phyloP scores from a whole-genome alignment of 2,113 vertebrate genomes.

The Menidia beryllina region DNA sequence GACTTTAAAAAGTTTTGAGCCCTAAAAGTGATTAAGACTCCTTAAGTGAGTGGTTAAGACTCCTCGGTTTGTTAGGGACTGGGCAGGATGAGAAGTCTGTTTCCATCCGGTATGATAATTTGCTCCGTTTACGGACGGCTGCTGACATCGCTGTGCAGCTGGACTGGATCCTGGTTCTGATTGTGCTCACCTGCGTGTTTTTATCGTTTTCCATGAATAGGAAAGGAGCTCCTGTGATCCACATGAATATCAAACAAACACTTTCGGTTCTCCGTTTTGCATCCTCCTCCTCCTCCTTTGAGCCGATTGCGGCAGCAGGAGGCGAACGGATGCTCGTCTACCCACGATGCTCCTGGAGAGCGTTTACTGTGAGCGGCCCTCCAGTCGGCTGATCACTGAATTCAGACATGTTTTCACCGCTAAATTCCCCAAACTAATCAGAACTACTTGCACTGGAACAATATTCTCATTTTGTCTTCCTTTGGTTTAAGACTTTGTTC shows the following conservation, averaged over 20 bases:
- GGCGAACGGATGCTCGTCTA: constrained; percentile 1
- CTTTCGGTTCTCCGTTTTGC: background rate
- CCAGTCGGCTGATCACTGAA: background rate
- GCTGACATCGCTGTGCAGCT: background rate
- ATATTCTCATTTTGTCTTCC: too few species aligned
- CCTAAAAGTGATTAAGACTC: too few species aligned
- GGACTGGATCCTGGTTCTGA: background rate
- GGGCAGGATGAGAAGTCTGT: too few species aligned
- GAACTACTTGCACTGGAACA: background rate
- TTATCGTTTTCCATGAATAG: constrained; percentile 52
- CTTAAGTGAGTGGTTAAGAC: too few species aligned
- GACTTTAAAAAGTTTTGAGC: too few species aligned
- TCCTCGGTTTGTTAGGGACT: too few species aligned
- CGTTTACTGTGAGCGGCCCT: background rate
- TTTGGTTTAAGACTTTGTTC: too few species aligned
- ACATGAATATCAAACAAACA: constrained; percentile 48
- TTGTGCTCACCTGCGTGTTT: constrained; percentile 12
- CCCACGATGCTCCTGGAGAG: constrained; percentile 18
- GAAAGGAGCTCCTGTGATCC: constrained; percentile 40
- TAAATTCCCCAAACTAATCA: background rate
- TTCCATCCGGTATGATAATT: background rate
- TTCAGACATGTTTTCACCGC: too few species aligned
- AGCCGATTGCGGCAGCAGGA: constrained; percentile 44
- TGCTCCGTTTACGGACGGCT: background rate
- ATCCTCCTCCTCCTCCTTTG: constrained; percentile 3